Base-by-base conservation (phyloP, 35 echinoderm and acorn worm genomes). In the Lytechinus variegatus region DNA sequence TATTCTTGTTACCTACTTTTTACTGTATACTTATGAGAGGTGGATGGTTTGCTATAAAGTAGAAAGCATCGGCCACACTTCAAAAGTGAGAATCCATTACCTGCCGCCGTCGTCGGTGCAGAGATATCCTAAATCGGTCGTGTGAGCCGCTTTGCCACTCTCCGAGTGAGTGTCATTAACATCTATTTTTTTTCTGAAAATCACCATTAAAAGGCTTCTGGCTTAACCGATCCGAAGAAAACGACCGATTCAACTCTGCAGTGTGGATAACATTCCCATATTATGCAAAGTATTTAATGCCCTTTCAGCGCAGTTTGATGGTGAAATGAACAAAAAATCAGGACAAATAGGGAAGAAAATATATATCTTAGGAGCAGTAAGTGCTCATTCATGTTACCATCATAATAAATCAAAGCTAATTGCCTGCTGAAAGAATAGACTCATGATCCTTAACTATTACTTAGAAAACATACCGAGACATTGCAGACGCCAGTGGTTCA, bases 1-100 rank as follows among this genome's bases (percentile, higher is more conserved):
- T 79, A 79, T n/a, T 79, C 66, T 79, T 79, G 66, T 79, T 79
- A 79, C 66, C 66, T 79, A n/a, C 66, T 79, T 79, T 79, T 24
- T 79, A n/a, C 66, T 79, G 19, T 79, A 24, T 27, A 16, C 66
- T 79, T 6, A 7, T n/a, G 66, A n/a, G 66, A 5, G 6, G 16
- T n/a, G 66, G 66, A 24, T 79, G 16, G 66, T 79, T 79, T 44
- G 33, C n/a, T 79, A 19, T n/a, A 79, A 79, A 79, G 66, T n/a
- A 79, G 66, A 79, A 79, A 79, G 66, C 66, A 79, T 24, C 66
- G 14, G 66, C 66, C 66, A 79, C 24, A 79, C 66, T 79, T 79
- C 66, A 79, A 79, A 79, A 79, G 66, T 79, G 66, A 79, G 66
- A 79, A 79, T 79, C 66, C 66, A 79, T 79, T 79, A 79, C 66